A percentile compares a stretch with the other conserved stretches of the same genome.
Evolutionary conservation across 2,888 invertebrate species (phyloP).

Genomic region (Ophion obscuratus): DNA sequence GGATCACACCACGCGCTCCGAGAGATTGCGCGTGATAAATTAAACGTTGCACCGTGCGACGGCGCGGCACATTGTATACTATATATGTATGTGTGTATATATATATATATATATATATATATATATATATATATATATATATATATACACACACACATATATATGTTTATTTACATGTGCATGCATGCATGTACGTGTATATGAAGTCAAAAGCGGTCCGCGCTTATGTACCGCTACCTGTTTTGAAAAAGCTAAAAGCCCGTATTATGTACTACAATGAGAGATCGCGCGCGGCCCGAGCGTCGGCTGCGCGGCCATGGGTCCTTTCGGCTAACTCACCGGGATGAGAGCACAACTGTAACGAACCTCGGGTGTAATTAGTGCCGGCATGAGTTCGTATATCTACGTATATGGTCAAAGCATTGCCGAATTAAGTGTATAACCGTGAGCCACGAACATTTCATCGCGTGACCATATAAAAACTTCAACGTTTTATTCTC

Average conservation of each 20-base stretch:
- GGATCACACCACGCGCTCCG: conserved; percentile 65
- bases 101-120: conserved; percentile 7
- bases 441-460: conserved; percentile 31
- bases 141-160: conserved; percentile 10
- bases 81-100: background rate
- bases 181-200: background rate
- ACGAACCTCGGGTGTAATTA: conserved; percentile 56
- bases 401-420: conserved; percentile 25
- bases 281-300: conserved; percentile 19
- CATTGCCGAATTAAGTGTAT: conserved; percentile 47
- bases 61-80: conserved; percentile 25
- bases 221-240: conserved; percentile 65
- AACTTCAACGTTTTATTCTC: conserved; percentile 52
- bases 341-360: conserved; percentile 38
- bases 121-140: background rate
- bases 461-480: conserved; percentile 49
- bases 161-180: background rate
- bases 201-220: conserved; percentile 11
- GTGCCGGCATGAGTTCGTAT: conserved; percentile 22
- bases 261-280: conserved; percentile 52
- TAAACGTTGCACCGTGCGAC: conserved; percentile 62
- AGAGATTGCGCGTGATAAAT: conserved; percentile 67
- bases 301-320: conserved; percentile 11
- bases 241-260: conserved; percentile 65
- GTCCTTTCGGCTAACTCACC: conserved; percentile 29